phyloP scores from a whole-genome alignment of 2,797 vertebrate genomes.

The Cephalopachus bancanus region DNA sequence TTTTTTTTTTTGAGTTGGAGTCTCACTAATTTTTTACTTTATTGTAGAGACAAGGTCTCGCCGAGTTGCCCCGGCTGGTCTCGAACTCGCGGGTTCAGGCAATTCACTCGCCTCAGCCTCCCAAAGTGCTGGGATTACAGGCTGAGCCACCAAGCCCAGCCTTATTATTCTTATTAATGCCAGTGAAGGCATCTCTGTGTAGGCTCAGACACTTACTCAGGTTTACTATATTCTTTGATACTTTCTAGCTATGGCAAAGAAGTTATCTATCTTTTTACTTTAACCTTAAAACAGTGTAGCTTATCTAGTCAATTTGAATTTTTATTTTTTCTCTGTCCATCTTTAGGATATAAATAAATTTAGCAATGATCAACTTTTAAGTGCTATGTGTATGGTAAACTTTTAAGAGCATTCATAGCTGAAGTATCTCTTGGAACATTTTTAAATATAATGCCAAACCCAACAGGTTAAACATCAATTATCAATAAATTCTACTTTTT shows the following conservation, averaged over 20 bases:
- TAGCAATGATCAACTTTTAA: background rate
- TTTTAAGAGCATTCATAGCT: background rate
- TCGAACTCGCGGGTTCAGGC: no score
- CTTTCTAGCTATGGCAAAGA: background rate
- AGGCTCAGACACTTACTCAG: background rate
- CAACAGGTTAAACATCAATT: background rate
- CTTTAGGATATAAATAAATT: conserved; percentile 1
- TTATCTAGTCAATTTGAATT: background rate
- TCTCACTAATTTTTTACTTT: no score
- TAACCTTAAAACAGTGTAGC: background rate
- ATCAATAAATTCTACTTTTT: background rate
- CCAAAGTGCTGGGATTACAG: no score
- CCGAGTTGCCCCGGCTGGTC: no score
- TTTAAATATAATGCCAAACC: background rate
- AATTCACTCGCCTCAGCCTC: no score
- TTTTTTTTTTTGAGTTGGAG: no score
- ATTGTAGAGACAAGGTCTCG: no score
- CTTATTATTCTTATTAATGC: background rate
- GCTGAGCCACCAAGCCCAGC: no score
- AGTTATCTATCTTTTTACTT: background rate
- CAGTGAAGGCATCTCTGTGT: background rate
- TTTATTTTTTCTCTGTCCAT: background rate
- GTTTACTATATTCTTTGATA: background rate
- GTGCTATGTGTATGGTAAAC: background rate
- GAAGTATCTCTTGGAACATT: background rate